Percentiles rank a stretch among this genome's conserved stretches.
Evolutionary conservation across 2,888 invertebrate genomes (phyloP).

Genomic region (Acanthopleura granulata): DNA sequence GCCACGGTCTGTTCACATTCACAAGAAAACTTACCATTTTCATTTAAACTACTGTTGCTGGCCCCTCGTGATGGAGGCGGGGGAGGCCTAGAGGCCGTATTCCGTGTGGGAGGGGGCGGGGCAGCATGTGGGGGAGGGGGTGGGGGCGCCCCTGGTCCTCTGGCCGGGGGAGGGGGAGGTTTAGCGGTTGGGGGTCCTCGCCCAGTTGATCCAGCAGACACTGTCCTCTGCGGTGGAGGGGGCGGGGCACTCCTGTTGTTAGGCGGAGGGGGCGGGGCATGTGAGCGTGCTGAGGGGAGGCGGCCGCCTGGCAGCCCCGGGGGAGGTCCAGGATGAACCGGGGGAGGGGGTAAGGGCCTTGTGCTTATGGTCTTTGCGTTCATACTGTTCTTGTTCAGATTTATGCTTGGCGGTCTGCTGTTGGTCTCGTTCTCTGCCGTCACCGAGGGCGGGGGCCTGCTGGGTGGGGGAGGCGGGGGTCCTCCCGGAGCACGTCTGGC

Average conservation of each 20-base stretch:
- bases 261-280: slow-evolving; percentile 2
- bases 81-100: neutral
- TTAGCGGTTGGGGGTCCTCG: neutral
- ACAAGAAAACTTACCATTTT: neutral
- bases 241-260: neutral
- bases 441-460: neutral
- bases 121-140: slow-evolving; percentile 8
- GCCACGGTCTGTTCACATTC: too few species aligned
- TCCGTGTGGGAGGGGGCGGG: neutral
- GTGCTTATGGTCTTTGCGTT: neutral
- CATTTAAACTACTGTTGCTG: neutral
- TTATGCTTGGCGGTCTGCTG: neutral
- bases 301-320: neutral
- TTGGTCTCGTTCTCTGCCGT: neutral
- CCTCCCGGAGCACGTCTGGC: neutral
- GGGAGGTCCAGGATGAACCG: neutral
- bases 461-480: slow-evolving; percentile 11
- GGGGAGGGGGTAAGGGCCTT: slow-evolving; percentile 9
- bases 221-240: slow-evolving; percentile 14
- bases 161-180: slow-evolving; percentile 8
- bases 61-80: slow-evolving; percentile 5
- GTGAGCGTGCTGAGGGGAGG: neutral
- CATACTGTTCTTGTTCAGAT: neutral
- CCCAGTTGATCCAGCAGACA: neutral
- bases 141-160: slow-evolving; percentile 11